Evolutionary conservation across 1,140 invertebrate species (phyloP), one percentile per base, ranked within the genome.

Genomic region (Monochamus saltuarius): DNA sequence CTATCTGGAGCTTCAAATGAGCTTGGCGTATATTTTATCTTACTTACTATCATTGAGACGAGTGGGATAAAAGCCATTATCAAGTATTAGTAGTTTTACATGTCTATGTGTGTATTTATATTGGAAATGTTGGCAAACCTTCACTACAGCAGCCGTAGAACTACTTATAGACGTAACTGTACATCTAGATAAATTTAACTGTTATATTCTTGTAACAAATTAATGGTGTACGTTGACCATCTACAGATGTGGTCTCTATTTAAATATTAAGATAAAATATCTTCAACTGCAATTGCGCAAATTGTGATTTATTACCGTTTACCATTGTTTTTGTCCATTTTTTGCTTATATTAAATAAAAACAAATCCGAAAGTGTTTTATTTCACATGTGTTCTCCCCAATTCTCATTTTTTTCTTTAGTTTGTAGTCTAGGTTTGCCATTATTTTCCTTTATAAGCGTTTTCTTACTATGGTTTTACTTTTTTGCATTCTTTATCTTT

Each of bases 41-140:
- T 29, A 29, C 22, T 29, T 6, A 29, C 2, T 2, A 29, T 6
- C 22, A 29, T 6, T 2, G 22, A 6, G 6, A 29, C 6, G 22
- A 29, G 22, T 29, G 22, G 22, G 22, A 29, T 29, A 6, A 29
- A 29, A 29, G 22, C 22, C 22, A 29, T 6, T 29, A 29, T 29
- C 6, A 29, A 29, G 22, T 29, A 29, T 29, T 29, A 29, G 22
- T 29, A 29, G 22, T 29, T 29, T 29, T 29, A 29, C 22, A 29
- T 29, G 22, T 29, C 2, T 29, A 29, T 29, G 22, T 29, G 22
- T 29, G 22, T 59, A 29, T 56, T 50, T 62, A 52, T 57, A 56
- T 50, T 50, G 64, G 65, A 75, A 71, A 74, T 74, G 74, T 70
- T 78, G 78, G 77, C 77, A 79, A 79, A 79, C 75, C 75, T 77